A percentile compares a stretch with the other conserved stretches of the same genome.
Evolutionary conservation across 2,888 invertebrate species (phyloP).

Genomic region (Neria commutata): DNA sequence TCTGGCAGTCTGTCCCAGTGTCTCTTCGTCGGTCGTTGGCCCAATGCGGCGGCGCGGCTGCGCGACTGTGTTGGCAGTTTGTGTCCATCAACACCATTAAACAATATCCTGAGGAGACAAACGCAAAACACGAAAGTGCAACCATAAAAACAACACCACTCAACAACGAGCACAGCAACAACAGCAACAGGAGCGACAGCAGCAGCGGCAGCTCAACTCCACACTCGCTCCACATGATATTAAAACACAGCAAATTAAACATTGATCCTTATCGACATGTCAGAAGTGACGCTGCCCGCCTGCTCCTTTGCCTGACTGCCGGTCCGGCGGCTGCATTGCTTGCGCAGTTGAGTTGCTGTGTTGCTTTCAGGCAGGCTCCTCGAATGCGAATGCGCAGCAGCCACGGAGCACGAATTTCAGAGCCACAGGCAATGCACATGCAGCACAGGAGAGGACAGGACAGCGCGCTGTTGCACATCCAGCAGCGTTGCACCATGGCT

Average conservation of each 20-base stretch:
- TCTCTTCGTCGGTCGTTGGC: not conserved
- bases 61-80: conserved; percentile 17
- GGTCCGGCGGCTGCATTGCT: too few relatives aligned
- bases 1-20: conserved; percentile 13
- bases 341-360: too few relatives aligned
- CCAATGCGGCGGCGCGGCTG: conserved; percentile 1
- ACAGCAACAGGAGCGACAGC: conserved; percentile 7
- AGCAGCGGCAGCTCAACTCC: conserved; percentile 10
- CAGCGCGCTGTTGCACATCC: not conserved
- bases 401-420: too few relatives aligned
- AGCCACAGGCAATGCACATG: not conserved
- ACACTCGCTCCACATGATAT: conserved; percentile 33
- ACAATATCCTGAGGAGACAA: conserved; percentile 46
- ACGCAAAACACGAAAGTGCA: conserved; percentile 47
- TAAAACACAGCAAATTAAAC: conserved; percentile 46
- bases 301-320: too few relatives aligned
- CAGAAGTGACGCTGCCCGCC: conserved; percentile 41
- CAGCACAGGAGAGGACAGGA: not conserved
- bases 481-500: not conserved
- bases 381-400: too few relatives aligned
- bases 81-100: conserved; percentile 42
- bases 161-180: not conserved
- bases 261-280: conserved; percentile 57
- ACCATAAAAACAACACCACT: conserved; percentile 53
- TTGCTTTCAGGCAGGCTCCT: too few relatives aligned